Percentiles rank a stretch among this genome's conserved stretches.
phyloP scores from a whole-genome alignment of 2,113 vertebrate species.

The Tragelaphus strepsiceros region DNA sequence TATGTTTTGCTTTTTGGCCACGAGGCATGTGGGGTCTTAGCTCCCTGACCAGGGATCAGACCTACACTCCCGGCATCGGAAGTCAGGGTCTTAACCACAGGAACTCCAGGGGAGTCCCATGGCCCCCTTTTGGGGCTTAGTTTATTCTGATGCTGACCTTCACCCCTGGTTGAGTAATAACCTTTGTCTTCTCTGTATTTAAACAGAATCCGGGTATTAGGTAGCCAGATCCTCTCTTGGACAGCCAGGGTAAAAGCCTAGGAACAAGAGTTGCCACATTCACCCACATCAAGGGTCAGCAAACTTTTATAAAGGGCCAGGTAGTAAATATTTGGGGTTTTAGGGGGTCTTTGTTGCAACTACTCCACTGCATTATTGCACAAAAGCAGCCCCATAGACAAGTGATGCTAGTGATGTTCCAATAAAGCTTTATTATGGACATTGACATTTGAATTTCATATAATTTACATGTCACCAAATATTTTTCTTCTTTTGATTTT shows the following conservation, averaged over 20 bases:
- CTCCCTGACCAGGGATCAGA: neutral
- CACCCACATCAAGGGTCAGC: neutral
- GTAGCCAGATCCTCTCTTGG: neutral
- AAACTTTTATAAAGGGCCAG: neutral
- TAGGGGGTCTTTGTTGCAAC: neutral
- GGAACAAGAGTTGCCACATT: neutral
- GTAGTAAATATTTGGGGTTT: neutral
- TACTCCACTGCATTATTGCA: neutral
- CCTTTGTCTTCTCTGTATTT: neutral
- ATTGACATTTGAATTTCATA: neutral
- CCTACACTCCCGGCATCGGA: neutral
- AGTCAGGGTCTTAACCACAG: neutral
- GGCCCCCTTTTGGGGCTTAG: neutral
- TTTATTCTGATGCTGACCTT: neutral
- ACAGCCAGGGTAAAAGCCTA: neutral
- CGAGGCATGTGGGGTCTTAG: neutral
- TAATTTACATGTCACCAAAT: neutral
- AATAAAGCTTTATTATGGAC: neutral
- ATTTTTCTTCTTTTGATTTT: neutral
- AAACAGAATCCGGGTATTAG: neutral
- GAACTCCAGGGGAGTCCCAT: neutral
- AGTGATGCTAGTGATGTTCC: neutral
- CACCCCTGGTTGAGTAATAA: neutral
- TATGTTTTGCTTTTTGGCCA: neutral
- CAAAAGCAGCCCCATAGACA: neutral